Base-by-base conservation (phyloP, 2,797 vertebrate species). In the Aphelocoma californica region DNA sequence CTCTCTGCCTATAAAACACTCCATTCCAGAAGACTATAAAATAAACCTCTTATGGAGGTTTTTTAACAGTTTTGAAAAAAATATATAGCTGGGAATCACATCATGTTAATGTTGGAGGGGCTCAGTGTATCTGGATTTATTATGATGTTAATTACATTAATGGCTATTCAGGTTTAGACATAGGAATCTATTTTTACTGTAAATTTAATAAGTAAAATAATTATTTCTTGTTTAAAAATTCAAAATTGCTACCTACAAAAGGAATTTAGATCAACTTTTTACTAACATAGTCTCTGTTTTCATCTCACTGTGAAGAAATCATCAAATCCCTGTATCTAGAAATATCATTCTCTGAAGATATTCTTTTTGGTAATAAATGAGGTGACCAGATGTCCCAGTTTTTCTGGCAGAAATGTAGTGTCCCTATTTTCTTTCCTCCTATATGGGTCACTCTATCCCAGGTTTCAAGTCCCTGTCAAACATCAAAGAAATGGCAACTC, bases 331-430 rank as follows among this genome's bases (percentile, higher is more conserved):
- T 84, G 2, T 64, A 84, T 58, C 67, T 84, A 64, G n/a, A 91
- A 69, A 66, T 57, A 71, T 17, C 20, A 71, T 81, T 58, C 14
- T 50, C 62, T 69, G 61, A 83, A 95, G 36, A 61, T 72, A 83
- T 26, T 86, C 32, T 78, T 93, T 92, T 69, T 86, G 45, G 36
- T 86, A 73, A 88, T 14, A 94, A 90, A 93, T 54, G 65, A 90
- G 53, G 42, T 78, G 81, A 86, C 69, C n/a, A 64, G 31, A 50
- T 95, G 88, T 86, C 88, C 82, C 53, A 88, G 44, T 94, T 96
- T 95, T 93, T 74, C 72, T 53, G 84, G 54, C 44, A 95, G 57
- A 95, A 51, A 73, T 72, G 10, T 28, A 84, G 4, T 42, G 56
- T 73, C 44, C 54, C 58, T 86, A 25, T 93, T 93, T 95, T 75